These are phyloP conservation scores for Tenodera sinensis DNA, from an alignment of 2,888 invertebrate species.

Conservation along the genomic window DNA sequence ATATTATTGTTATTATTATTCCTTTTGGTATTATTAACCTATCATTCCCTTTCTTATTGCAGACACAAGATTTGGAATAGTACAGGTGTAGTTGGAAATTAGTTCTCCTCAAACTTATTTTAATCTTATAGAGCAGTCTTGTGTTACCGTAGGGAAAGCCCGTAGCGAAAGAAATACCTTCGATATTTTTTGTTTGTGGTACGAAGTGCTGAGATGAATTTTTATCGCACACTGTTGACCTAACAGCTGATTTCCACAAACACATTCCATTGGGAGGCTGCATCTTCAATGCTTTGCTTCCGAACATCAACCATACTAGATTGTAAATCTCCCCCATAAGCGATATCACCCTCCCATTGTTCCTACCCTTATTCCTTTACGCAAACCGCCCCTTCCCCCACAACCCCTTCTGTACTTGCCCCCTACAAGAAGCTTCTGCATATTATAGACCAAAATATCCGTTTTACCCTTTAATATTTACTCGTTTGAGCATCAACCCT, in stretches of 20 bases:
- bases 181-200: too few relatives aligned
- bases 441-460: neutral
- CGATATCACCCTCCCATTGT: neutral
- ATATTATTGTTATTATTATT: too few relatives aligned
- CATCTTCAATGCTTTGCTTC: neutral
- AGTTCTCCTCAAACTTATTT: too few relatives aligned
- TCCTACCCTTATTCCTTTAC: neutral
- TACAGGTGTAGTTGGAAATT: too few relatives aligned
- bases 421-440: neutral
- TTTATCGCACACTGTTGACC: too few relatives aligned
- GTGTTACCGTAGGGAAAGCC: too few relatives aligned
- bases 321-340: neutral
- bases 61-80: too few relatives aligned
- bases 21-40: too few relatives aligned
- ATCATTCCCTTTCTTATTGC: too few relatives aligned
- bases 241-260: neutral
- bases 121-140: too few relatives aligned
- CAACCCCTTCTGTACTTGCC: neutral
- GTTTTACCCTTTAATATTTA: conserved; percentile 12
- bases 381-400: neutral
- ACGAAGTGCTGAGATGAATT: too few relatives aligned
- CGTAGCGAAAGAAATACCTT: too few relatives aligned
- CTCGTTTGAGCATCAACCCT: conserved; percentile 14
- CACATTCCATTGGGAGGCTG: neutral
- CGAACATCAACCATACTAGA: neutral